These are phyloP conservation scores for Drosophila santomea DNA, from an alignment of 1,140 invertebrate genomes.

Conservation along the genomic window DNA sequence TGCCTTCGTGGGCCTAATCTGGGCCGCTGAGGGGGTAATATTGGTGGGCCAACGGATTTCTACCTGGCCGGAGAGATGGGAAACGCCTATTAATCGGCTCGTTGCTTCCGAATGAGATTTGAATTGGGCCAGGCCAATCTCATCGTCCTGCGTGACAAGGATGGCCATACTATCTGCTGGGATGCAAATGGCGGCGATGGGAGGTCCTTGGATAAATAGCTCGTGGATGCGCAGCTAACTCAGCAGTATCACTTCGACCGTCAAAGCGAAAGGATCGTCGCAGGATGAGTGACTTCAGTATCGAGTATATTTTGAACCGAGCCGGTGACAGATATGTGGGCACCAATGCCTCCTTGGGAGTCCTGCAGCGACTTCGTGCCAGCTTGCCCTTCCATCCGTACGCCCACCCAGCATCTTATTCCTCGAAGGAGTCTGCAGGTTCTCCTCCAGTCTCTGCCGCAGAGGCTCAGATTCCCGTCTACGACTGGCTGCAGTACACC, in stretches of 20 bases:
- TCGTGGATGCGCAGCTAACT: constrained; percentile 39
- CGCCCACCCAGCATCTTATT: constrained; percentile 15
- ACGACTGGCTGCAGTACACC: constrained; percentile 90
- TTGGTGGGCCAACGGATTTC: constrained; percentile 14
- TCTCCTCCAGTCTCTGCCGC: constrained; percentile 24
- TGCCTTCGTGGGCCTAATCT: constrained; percentile 59
- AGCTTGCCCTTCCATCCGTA: constrained; percentile 56
- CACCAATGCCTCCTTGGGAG: constrained; percentile 69
- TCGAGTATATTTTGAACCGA: constrained; percentile 86
- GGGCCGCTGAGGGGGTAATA: constrained; percentile 64
- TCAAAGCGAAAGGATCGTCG: constrained; percentile 47
- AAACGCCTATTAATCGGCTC: constrained; percentile 79
- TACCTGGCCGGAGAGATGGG: constrained; percentile 41
- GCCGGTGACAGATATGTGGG: constrained; percentile 84
- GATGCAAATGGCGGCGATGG: constrained; percentile 58
- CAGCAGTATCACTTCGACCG: constrained; percentile 58
- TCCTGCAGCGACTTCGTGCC: constrained; percentile 50
- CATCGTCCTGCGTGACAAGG: constrained; percentile 40
- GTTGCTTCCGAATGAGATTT: constrained; percentile 59
- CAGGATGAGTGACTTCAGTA: constrained; percentile 85
- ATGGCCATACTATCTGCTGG: constrained; percentile 26
- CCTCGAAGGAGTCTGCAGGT: constrained; percentile 24
- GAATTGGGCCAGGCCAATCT: constrained; percentile 23
- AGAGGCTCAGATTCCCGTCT: constrained; percentile 67
- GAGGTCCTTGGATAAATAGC: constrained; percentile 63